phyloP scores from a whole-genome alignment of 2,888 invertebrate species.

The Tetheella fluctuosa region DNA sequence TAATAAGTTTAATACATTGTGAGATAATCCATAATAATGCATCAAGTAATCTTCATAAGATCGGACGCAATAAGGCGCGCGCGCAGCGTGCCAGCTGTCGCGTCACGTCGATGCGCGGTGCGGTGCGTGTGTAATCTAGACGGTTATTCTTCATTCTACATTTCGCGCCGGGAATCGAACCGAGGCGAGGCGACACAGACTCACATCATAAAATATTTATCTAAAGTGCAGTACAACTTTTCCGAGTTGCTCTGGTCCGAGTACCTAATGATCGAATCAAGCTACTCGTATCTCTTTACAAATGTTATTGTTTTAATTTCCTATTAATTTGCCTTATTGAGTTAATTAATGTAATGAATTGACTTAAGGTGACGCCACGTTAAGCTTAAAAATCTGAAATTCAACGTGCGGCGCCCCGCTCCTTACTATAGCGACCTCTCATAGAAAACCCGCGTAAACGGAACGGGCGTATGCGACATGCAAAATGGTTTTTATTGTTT shows the following conservation, averaged over 20 bases:
- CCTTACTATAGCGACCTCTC: no score
- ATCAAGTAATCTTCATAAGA: not conserved
- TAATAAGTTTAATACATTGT: no score
- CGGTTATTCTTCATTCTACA: slow-evolving; percentile 35
- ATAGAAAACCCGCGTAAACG: no score
- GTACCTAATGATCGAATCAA: not conserved
- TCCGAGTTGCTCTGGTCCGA: not conserved
- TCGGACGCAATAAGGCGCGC: not conserved
- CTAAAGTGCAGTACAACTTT: not conserved
- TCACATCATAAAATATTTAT: not conserved
- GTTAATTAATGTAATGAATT: no score
- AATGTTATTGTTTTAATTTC: no score
- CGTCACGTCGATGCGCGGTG: slow-evolving; percentile 52
- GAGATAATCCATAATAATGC: not conserved
- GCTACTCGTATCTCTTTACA: not conserved
- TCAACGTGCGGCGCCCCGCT: no score
- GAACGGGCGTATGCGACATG: no score
- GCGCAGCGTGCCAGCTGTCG: slow-evolving; percentile 33
- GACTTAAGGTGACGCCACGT: no score
- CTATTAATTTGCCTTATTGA: no score
- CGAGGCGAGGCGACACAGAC: slow-evolving; percentile 16
- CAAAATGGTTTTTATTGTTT: no score
- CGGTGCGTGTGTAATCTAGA: slow-evolving; percentile 63
- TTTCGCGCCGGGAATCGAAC: slow-evolving; percentile 40
- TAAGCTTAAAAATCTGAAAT: no score